Evolutionary conservation across 2,797 vertebrate genomes (phyloP), one percentile per base, ranked within the genome.

Genomic region (Eulemur coronatus): DNA sequence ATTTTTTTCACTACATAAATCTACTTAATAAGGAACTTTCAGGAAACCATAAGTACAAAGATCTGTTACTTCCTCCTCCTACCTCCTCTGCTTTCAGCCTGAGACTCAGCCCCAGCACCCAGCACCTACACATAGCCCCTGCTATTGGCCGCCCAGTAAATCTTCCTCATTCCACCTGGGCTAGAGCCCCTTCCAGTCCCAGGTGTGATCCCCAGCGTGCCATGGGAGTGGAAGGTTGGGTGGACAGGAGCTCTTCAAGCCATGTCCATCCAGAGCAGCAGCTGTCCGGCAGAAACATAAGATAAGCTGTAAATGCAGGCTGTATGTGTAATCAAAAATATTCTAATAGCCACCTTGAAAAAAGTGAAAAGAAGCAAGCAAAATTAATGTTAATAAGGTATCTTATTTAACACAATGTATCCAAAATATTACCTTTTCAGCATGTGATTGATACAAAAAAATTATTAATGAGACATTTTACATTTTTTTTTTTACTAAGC

Each of bases 391-490:
- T 72, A 84, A 46, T 9, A 38, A 59, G 48, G 8, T 50, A 12
- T 70, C 30, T 85, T 35, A 46, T 80, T 95, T 96, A 86, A 91
- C 38, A 33, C n/a, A 86, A 78, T 86, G 78, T 85, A 85, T 76
- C 17, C 55, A 61, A 69, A 93, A 78, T 67, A 50, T 2, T 78
- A 65, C 41, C 4, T 67, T 89, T 75, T 72, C n/a, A 18, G 67
- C 5, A 75, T 67, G 28, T 38, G 41, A 75, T 35, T 30, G 20
- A 67, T 46, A 65, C 33, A 67, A 85, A 89, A 91, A 88, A 86
- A 35, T 59, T 57, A 85, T 79, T 61, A 87, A 48, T 69, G 48
- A 88, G 28, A 84, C 30, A 43, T 67, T 84, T 92, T 75, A 48
- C 9, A 63, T 80, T 38, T 41, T 63, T 89, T 38, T 81, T 87